phyloP scores from a whole-genome alignment of 1,140 invertebrate species.

The Pteromalus puparum region DNA sequence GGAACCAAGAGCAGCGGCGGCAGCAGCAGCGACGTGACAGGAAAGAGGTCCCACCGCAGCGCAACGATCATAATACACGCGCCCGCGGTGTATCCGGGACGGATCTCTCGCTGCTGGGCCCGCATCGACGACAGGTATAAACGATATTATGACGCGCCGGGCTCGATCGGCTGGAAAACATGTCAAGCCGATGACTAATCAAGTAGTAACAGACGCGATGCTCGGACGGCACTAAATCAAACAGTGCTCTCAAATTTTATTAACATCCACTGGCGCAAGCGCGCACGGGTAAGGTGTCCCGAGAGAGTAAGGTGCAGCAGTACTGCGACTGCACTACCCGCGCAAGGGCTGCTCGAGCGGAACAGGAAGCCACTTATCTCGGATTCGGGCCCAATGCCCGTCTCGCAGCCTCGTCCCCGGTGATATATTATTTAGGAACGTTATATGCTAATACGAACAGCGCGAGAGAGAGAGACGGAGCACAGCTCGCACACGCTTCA shows the following conservation, averaged over 20 bases:
- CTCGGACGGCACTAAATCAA: no score
- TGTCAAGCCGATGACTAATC: neutral
- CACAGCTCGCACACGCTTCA: neutral
- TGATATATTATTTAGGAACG: conserved; percentile 66
- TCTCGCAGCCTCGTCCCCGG: conserved; percentile 24
- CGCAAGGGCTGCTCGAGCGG: conserved; percentile 38
- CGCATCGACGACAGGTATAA: conserved; percentile 2
- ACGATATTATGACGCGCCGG: conserved; percentile 26
- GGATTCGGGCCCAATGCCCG: conserved; percentile 54
- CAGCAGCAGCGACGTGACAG: conserved; percentile 64
- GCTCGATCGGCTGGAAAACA: conserved; percentile 5
- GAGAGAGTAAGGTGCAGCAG: conserved; percentile 19
- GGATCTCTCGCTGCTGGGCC: neutral
- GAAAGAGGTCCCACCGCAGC: conserved; percentile 64
- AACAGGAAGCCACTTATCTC: conserved; percentile 65
- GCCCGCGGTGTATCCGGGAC: conserved; percentile 64
- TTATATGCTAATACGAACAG: conserved; percentile 63
- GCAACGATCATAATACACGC: conserved; percentile 69
- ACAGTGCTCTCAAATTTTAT: conserved; percentile 6
- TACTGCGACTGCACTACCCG: neutral
- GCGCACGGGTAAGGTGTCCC: neutral
- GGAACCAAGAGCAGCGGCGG: conserved; percentile 58
- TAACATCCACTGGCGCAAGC: neutral
- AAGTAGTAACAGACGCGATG: neutral
- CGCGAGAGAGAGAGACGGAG: neutral